These are phyloP conservation scores for Parnassius smintheus DNA, from an alignment of 2,888 invertebrate species.

Conservation along the genomic window DNA sequence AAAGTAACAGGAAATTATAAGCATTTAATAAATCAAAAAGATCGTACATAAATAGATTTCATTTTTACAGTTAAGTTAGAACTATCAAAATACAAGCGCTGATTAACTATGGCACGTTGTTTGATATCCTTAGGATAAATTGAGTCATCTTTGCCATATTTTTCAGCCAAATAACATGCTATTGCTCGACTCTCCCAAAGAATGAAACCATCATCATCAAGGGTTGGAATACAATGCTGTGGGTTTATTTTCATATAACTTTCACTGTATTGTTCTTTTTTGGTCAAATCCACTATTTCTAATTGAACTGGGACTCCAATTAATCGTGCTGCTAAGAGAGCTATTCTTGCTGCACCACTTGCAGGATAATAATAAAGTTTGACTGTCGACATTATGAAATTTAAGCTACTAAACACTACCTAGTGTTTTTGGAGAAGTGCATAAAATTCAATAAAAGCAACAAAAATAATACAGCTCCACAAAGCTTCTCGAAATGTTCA, in stretches of 20 bases:
- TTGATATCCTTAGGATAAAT: constrained; percentile 82
- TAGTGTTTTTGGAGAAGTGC: no score
- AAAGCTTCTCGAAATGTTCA: no score
- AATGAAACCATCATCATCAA: constrained; percentile 84
- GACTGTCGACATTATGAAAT: constrained; percentile 36
- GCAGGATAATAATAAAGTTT: constrained; percentile 81
- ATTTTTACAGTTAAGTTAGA: constrained; percentile 81
- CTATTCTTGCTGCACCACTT: constrained; percentile 83
- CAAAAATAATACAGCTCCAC: no score
- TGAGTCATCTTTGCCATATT: constrained; percentile 79
- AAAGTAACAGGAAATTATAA: neutral
- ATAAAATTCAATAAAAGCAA: no score
- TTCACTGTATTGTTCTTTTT: constrained; percentile 78
- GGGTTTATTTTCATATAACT: constrained; percentile 82
- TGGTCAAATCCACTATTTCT: constrained; percentile 76
- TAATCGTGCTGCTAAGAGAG: constrained; percentile 80
- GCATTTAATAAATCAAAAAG: neutral
- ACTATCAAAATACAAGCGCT: constrained; percentile 82
- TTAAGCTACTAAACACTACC: neutral
- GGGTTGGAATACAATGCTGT: constrained; percentile 84
- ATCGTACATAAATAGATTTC: constrained; percentile 81
- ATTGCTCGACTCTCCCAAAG: constrained; percentile 86
- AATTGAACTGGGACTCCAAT: constrained; percentile 72
- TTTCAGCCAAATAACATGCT: constrained; percentile 80
- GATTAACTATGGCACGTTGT: constrained; percentile 79